Evolutionary conservation across 2,797 vertebrate genomes (phyloP).

Genomic region (Eutrigla gurnardus): DNA sequence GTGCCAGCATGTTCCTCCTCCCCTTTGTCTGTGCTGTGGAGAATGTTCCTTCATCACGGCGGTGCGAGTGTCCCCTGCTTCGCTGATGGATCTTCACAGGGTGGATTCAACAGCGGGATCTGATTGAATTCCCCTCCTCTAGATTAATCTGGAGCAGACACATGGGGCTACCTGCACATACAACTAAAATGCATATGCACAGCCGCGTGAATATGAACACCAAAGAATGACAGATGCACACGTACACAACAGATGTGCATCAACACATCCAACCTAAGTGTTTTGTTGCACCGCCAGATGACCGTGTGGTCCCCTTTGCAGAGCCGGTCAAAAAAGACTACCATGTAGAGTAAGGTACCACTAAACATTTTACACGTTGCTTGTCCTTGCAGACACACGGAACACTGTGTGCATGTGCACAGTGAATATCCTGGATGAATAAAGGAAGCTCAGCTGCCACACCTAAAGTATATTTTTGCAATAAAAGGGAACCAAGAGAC

Average conservation of each 20-base stretch:
- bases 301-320: not conserved
- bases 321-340: not conserved
- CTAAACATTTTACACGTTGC: constrained; percentile 1
- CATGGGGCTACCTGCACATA: constrained; percentile 45
- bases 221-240: not conserved
- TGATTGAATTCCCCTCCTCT: constrained; percentile 74
- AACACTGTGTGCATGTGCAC: not conserved
- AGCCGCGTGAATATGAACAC: constrained; percentile 1
- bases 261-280: not conserved
- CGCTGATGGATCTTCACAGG: constrained; percentile 72
- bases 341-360: not conserved
- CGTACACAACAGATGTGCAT: not conserved
- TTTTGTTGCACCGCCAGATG: too few species aligned
- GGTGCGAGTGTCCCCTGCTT: constrained; percentile 65
- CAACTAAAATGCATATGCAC: constrained; percentile 17
- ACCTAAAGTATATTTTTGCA: not conserved
- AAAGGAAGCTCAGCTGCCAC: constrained; percentile 1
- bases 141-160: constrained; percentile 71
- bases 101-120: constrained; percentile 68
- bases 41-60: constrained; percentile 56
- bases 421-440: constrained; percentile 9
- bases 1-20: constrained; percentile 53
- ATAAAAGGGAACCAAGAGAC: not conserved
- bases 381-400: not conserved
- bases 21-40: constrained; percentile 61